A percentile compares a stretch with the other conserved stretches of the same genome.
Evolutionary conservation across 2,113 vertebrate species (phyloP).

Genomic region (Solea senegalensis): DNA sequence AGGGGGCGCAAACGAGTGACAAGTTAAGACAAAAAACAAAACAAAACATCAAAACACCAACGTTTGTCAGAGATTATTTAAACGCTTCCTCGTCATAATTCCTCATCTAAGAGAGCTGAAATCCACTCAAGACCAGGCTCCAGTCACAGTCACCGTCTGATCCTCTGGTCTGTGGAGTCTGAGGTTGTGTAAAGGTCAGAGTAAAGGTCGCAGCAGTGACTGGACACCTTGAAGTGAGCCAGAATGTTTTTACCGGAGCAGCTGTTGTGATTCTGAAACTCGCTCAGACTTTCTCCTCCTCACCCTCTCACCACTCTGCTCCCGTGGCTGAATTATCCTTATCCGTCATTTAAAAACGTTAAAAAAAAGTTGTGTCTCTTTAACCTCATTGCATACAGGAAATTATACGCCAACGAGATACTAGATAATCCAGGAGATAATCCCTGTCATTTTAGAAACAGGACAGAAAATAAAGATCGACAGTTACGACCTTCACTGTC

Average conservation of each 20-base stretch:
- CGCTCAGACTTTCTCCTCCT: background rate
- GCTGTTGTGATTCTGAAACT: slow-evolving; percentile 32
- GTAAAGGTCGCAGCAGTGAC: slow-evolving; percentile 55
- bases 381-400: background rate
- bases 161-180: background rate
- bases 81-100: too few species aligned
- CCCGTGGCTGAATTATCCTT: background rate
- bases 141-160: background rate
- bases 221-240: slow-evolving; percentile 26
- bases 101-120: too few species aligned
- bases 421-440: too few species aligned
- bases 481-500: too few species aligned
- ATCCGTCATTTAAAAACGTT: background rate
- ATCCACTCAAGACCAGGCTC: too few species aligned
- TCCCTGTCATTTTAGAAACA: too few species aligned
- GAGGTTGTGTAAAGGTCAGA: slow-evolving; percentile 55
- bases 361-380: too few species aligned
- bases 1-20: background rate
- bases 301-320: background rate
- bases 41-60: background rate
- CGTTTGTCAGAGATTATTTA: background rate
- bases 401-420: too few species aligned
- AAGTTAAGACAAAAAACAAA: background rate
- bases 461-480: too few species aligned
- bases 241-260: slow-evolving; percentile 38